A percentile compares a stretch with the other conserved stretches of the same genome.
These are phyloP conservation scores for Forbesichthys papilliferus DNA, from an alignment of 2,113 vertebrate species.

Conservation along the genomic window DNA sequence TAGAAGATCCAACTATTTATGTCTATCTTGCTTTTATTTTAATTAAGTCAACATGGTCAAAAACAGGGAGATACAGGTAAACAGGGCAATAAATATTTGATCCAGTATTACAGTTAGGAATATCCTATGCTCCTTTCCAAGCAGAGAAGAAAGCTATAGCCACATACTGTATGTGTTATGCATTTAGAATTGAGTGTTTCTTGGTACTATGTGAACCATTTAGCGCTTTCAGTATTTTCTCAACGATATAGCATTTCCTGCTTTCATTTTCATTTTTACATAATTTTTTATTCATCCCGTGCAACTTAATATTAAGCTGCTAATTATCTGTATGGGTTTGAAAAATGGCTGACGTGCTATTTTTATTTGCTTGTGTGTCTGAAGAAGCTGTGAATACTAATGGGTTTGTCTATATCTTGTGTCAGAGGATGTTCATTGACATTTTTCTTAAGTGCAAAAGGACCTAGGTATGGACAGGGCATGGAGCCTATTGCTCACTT, in stretches of 20 bases:
- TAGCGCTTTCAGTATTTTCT: conserved; percentile 13
- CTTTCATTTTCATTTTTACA: conserved; percentile 14
- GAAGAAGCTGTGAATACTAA: conserved; percentile 70
- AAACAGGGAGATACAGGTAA: conserved; percentile 19
- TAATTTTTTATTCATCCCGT: conserved; percentile 25
- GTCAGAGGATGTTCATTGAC: conserved; percentile 70
- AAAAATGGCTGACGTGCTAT: conserved; percentile 42
- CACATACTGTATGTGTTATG: conserved; percentile 31
- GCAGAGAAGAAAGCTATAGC: conserved; percentile 35
- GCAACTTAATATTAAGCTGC: conserved; percentile 64
- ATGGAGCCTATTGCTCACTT: conserved; percentile 62
- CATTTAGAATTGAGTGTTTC: background rate
- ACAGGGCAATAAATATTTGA: conserved; percentile 34
- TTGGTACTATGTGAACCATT: conserved; percentile 23
- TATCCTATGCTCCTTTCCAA: conserved; percentile 30
- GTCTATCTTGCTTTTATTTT: conserved; percentile 12
- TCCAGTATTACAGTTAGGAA: conserved; percentile 37
- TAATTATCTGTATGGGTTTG: conserved; percentile 48
- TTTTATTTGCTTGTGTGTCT: conserved; percentile 60
- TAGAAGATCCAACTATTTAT: conserved; percentile 4
- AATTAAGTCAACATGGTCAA: background rate
- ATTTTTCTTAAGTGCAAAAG: conserved; percentile 66
- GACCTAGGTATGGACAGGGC: conserved; percentile 62
- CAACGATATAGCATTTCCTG: conserved; percentile 14
- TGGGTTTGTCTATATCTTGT: conserved; percentile 70